A percentile compares a stretch with the other conserved stretches of the same genome.
These are phyloP conservation scores for Phoenicopterus ruber DNA, from an alignment of 2,113 vertebrate species.

Conservation along the genomic window DNA sequence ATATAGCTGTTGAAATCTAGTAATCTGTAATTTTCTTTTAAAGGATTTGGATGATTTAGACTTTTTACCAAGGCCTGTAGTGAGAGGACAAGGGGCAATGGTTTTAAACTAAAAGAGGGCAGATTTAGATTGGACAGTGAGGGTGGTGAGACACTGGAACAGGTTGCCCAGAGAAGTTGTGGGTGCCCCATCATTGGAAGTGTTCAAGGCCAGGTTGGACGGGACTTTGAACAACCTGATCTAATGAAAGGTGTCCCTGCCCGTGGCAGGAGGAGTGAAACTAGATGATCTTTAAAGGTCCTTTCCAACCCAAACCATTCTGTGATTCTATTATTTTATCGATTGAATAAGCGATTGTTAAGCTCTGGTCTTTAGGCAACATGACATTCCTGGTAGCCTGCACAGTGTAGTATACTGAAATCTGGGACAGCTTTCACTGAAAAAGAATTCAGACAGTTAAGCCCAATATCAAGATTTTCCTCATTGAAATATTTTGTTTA, in stretches of 20 bases:
- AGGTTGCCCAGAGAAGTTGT: background rate
- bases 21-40: background rate
- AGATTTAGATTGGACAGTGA: background rate
- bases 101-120: background rate
- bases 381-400: background rate
- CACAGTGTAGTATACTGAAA: background rate
- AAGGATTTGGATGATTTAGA: background rate
- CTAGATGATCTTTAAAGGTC: background rate
- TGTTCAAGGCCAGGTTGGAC: background rate
- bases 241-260: background rate
- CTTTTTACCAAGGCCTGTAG: background rate
- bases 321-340: background rate
- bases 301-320: background rate
- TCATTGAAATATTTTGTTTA: background rate
- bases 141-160: no score
- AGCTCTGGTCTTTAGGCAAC: background rate
- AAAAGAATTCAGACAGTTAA: background rate
- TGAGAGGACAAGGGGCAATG: background rate
- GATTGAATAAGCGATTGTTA: background rate
- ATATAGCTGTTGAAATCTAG: background rate
- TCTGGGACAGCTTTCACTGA: background rate
- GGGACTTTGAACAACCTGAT: background rate
- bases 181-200: background rate
- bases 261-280: background rate
- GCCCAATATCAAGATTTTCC: background rate